A percentile compares a stretch with the other conserved stretches of the same genome.
phyloP scores from a whole-genome alignment of 2,888 invertebrate genomes.

The Octonoba sinensis region DNA sequence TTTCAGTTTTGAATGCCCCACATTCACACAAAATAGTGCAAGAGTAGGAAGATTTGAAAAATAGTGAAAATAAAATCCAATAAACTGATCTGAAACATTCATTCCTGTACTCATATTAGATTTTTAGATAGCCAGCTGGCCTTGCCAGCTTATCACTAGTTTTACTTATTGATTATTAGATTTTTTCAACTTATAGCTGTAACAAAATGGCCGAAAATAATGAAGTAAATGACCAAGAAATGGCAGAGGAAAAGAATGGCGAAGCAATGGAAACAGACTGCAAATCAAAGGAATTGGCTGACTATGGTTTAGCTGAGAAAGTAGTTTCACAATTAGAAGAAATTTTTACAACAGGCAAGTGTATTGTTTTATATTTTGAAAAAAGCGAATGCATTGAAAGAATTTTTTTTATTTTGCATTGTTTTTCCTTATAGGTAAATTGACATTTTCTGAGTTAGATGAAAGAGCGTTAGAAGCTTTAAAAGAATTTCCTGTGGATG shows the following conservation, averaged over 20 bases:
- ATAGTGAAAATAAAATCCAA: no score
- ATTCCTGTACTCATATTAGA: no score
- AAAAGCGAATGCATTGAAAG: not conserved
- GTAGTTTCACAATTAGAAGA: constrained; percentile 95
- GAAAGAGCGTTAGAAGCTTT: constrained; percentile 98
- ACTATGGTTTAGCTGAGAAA: constrained; percentile 95
- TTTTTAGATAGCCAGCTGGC: no score
- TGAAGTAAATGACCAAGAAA: constrained; percentile 67
- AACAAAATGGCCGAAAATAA: constrained; percentile 67
- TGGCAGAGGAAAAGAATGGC: constrained; percentile 64
- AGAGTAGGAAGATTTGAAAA: no score
- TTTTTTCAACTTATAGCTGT: not conserved
- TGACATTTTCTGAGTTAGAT: constrained; percentile 96
- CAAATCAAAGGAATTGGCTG: constrained; percentile 93
- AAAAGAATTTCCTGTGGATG: constrained; percentile 91
- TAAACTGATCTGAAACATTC: no score
- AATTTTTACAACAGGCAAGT: constrained; percentile 90
- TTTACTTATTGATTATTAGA: no score
- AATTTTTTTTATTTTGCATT: not conserved
- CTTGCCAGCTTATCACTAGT: no score
- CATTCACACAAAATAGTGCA: no score
- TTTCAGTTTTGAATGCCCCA: no score
- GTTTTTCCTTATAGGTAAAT: constrained; percentile 77
- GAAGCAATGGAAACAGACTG: constrained; percentile 74
- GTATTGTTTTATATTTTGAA: not conserved